phyloP scores from a whole-genome alignment of 1,140 invertebrate species.

The Xylocopa sonorina region DNA sequence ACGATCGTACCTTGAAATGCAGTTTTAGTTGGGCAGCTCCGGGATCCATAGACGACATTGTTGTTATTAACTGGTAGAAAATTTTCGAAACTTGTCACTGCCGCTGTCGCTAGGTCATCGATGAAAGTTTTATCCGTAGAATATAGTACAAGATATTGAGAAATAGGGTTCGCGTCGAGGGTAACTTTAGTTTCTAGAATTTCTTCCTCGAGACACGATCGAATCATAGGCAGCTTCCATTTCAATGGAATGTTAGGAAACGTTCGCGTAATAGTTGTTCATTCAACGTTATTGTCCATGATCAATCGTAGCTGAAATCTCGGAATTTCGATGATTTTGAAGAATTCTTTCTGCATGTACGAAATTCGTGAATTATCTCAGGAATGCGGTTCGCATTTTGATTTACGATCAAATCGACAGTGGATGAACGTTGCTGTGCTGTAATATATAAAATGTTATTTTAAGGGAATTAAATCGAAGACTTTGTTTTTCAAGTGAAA shows the following conservation, averaged over 20 bases:
- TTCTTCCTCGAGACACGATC: background rate
- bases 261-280: background rate
- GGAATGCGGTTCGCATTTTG: too few relatives aligned
- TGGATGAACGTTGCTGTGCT: background rate
- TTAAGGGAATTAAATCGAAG: too few relatives aligned
- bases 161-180: background rate
- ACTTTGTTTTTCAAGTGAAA: too few relatives aligned
- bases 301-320: background rate
- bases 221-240: background rate
- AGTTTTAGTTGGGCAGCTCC: constrained; percentile 48
- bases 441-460: too few relatives aligned
- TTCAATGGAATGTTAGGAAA: constrained; percentile 14
- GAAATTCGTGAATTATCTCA: background rate
- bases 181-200: background rate
- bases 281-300: background rate
- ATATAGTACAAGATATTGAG: background rate
- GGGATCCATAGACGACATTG: constrained; percentile 20
- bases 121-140: constrained; percentile 10
- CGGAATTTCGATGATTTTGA: background rate
- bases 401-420: background rate
- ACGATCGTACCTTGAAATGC: constrained; percentile 31
- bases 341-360: constrained; percentile 4
- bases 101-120: constrained; percentile 17
- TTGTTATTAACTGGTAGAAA: constrained; percentile 35
- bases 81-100: constrained; percentile 29